These are phyloP conservation scores for Taxidea taxus DNA, from an alignment of 2,113 vertebrate genomes.

Conservation along the genomic window DNA sequence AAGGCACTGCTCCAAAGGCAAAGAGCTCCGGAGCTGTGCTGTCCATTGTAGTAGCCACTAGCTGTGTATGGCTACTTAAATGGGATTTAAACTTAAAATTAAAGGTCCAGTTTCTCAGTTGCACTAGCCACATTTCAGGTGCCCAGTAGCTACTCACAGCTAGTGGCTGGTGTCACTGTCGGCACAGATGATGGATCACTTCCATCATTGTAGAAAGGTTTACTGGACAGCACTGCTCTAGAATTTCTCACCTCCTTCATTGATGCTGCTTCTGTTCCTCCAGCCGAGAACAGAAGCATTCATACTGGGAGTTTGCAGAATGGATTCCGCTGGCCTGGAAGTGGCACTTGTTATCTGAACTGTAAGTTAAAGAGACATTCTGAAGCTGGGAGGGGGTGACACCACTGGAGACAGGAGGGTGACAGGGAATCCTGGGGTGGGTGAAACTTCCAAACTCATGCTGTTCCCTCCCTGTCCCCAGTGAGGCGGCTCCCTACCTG, in stretches of 20 bases:
- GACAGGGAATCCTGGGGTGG: neutral
- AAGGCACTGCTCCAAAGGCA: neutral
- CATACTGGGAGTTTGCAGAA: slow-evolving; percentile 91
- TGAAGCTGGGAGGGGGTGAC: neutral
- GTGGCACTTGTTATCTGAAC: slow-evolving; percentile 87
- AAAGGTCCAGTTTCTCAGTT: neutral
- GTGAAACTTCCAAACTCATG: neutral
- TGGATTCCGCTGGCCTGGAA: slow-evolving; percentile 88
- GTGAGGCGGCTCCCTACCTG: slow-evolving; percentile 89
- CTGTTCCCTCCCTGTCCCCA: slow-evolving; percentile 63
- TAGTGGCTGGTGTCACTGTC: neutral
- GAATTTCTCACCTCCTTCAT: neutral
- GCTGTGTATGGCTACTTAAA: neutral
- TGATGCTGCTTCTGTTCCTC: neutral
- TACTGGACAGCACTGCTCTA: neutral
- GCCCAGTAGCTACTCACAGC: neutral
- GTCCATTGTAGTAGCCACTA: neutral
- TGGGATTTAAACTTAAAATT: neutral
- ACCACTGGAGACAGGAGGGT: neutral
- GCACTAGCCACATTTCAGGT: neutral
- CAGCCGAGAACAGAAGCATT: slow-evolving; percentile 88
- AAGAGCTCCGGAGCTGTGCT: neutral
- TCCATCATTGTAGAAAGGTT: neutral
- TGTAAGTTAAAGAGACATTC: slow-evolving; percentile 78
- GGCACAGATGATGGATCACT: neutral